A percentile compares a stretch with the other conserved stretches of the same genome.
Evolutionary conservation across 2,113 vertebrate genomes (phyloP).

Genomic region (Caranx ignobilis): DNA sequence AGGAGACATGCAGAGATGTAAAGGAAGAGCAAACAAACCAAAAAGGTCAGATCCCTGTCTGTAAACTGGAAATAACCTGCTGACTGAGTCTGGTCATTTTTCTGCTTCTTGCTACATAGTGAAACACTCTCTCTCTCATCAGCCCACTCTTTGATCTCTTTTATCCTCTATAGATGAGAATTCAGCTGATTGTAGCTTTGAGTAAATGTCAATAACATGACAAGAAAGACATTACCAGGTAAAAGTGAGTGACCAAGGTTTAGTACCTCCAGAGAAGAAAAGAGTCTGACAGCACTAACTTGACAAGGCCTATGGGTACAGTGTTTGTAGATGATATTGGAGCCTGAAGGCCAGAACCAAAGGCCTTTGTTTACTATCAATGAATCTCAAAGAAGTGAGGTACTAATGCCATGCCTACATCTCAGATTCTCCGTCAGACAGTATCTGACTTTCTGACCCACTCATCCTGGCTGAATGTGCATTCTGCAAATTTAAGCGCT

Average conservation of each 20-base stretch:
- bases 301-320: background rate
- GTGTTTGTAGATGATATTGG: background rate
- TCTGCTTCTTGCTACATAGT: background rate
- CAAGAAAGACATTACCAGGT: background rate
- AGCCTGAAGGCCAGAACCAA: background rate
- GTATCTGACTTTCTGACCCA: too few relatives aligned
- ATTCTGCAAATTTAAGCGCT: background rate
- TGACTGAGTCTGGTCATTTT: background rate
- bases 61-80: background rate
- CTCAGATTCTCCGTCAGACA: too few relatives aligned
- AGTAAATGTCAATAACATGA: background rate
- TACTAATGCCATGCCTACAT: too few relatives aligned
- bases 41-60: background rate
- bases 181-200: background rate
- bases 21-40: background rate
- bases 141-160: background rate
- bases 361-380: background rate
- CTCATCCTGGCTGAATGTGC: background rate
- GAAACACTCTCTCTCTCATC: background rate
- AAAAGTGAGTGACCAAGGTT: too few relatives aligned
- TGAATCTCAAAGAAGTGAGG: background rate
- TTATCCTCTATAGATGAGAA: constrained; percentile 1
- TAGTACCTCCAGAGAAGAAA: background rate
- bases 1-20: background rate
- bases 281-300: background rate